Evolutionary conservation across 1,140 invertebrate genomes (phyloP).

Genomic region (Hermetia illucens): DNA sequence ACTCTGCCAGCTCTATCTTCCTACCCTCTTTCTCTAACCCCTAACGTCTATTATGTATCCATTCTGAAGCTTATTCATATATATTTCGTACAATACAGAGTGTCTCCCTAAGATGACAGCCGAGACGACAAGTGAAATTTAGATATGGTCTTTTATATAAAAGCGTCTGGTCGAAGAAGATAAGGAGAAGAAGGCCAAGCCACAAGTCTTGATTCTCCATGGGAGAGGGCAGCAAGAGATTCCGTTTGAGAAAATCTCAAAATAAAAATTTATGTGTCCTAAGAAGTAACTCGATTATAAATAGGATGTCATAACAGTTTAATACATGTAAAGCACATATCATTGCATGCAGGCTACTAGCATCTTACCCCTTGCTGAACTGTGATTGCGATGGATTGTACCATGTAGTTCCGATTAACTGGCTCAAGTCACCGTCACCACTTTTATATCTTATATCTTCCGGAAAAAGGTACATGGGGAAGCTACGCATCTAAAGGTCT

Average conservation of each 20-base stretch:
- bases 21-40: neutral
- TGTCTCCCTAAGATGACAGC: neutral
- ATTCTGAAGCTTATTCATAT: neutral
- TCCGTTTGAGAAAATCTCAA: neutral
- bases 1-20: neutral
- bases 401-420: too few species aligned
- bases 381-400: too few species aligned
- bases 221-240: neutral
- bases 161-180: neutral
- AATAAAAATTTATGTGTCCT: conserved; percentile 1
- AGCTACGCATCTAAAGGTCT: too few species aligned
- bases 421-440: too few species aligned
- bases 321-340: too few species aligned
- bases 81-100: neutral
- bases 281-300: neutral
- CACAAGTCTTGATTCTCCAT: neutral
- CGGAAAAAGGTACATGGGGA: too few species aligned
- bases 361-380: too few species aligned
- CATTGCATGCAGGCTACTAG: too few species aligned
- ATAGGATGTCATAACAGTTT: neutral
- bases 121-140: neutral
- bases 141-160: neutral
- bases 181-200: neutral
- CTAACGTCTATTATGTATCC: too few species aligned
- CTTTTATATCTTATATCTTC: too few species aligned